These are phyloP conservation scores for cattle (Bos taurus) DNA, from an alignment of 2,113 vertebrate species.

Conservation along the genomic window DNA sequence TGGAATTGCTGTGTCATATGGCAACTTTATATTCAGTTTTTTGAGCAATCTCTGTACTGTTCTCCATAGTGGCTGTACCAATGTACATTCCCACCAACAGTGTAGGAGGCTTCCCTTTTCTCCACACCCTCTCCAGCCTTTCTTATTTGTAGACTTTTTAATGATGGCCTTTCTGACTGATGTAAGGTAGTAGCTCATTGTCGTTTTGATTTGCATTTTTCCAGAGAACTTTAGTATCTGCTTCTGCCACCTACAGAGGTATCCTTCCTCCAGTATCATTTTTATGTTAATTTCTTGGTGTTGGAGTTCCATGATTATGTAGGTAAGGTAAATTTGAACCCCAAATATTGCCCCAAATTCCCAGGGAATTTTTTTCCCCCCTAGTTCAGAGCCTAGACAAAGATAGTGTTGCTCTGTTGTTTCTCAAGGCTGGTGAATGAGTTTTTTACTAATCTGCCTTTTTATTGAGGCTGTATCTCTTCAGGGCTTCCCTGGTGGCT, in stretches of 20 bases:
- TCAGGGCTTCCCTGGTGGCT: neutral
- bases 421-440: neutral
- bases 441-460: neutral
- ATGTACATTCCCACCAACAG: neutral
- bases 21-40: neutral
- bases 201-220: neutral
- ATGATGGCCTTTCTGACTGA: neutral
- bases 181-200: neutral
- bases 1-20: neutral
- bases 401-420: neutral
- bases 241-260: neutral
- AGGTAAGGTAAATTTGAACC: neutral
- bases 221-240: neutral
- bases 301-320: neutral
- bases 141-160: neutral
- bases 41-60: neutral
- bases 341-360: neutral
- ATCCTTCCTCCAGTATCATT: neutral
- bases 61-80: neutral
- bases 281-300: neutral
- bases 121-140: neutral
- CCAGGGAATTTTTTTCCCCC: neutral
- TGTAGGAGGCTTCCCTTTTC: neutral
- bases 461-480: neutral
- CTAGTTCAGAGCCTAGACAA: neutral